A percentile compares a stretch with the other conserved stretches of the same genome.
Conservation (phyloP, 2,797 vertebrate species). For the Hypotaenidia okinawae region DNA sequence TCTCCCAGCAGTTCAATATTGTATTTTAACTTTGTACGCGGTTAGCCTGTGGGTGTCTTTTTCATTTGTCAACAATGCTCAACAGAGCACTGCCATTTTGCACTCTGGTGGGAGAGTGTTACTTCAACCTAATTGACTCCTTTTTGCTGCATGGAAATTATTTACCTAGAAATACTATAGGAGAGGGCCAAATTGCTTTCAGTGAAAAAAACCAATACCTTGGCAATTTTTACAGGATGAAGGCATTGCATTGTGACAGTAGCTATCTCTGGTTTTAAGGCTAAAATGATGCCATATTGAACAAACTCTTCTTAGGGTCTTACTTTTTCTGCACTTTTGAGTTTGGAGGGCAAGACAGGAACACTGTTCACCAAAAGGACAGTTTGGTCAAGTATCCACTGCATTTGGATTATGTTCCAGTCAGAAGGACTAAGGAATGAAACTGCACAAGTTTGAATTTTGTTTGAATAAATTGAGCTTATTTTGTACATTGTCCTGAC, state of each 20-base stretch:
- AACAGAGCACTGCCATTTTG: constrained; percentile 46
- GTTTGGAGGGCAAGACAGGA: background rate
- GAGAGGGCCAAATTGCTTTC: background rate
- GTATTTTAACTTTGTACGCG: constrained; percentile 53
- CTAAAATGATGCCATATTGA: background rate
- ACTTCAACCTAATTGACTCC: constrained; percentile 53
- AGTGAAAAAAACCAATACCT: background rate
- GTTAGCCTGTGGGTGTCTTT: constrained; percentile 51
- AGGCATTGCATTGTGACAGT: background rate
- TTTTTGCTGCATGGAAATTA: constrained; percentile 22
- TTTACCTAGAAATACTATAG: constrained; percentile 2
- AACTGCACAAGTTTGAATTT: background rate
- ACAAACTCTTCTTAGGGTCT: background rate
- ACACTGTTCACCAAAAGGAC: background rate
- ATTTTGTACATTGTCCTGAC: background rate
- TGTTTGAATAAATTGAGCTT: background rate
- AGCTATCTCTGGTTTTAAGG: background rate
- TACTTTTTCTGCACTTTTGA: background rate
- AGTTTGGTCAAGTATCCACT: background rate
- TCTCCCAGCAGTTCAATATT: constrained; percentile 36
- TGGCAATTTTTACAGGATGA: background rate
- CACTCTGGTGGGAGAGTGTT: background rate
- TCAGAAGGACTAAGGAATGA: background rate
- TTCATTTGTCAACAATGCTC: constrained; percentile 47
- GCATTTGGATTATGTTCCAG: background rate